Base-by-base conservation (phyloP, 2,797 vertebrate species). In the Xerus rutilus region DNA sequence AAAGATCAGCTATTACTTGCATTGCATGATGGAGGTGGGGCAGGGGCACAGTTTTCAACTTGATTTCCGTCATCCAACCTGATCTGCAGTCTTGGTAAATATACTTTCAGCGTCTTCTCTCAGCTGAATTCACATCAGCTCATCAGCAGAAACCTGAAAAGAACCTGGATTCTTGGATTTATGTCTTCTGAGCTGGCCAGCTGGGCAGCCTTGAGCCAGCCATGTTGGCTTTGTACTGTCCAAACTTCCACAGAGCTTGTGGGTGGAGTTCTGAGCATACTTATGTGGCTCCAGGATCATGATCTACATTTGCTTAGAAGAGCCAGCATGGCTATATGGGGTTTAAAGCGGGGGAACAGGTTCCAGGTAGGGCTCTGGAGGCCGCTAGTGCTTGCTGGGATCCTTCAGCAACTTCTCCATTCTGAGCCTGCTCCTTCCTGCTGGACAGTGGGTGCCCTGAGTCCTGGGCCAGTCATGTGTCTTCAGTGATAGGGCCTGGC, bases 101-200 rank as follows among this genome's bases (percentile, higher is more conserved):
- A 7, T 54, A 59, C 7, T 1, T 21, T 69, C 62, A 18, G 23
- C 62, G 35, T 81, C 69, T 59, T 23, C 11, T 89, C 92, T 93
- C 73, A 4, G 79, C 84, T 49, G 70, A 77, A 86, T 10, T 93
- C 92, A 81, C 8, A 0, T 89, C 83, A 45, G 49, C 54, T 92
- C 94, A 59, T 45, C 89, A 86, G 45, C 13, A 70, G 81, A 88
- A 67, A 85, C 91, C 87, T 86, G 89, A 85, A 94, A 95, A 83
- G 54, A 93, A 64, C 69, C 69, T 0, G 0, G 91, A 82, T 92
- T 96, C 89, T 74, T 93, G 82, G 93, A 91, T 32, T 70, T 77
- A 6, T 23, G 73, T 86, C 89, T 91, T 82, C 45, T 9, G 90
- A 85, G 95, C 77, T n/a, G 88, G 96, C 96, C 91, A 64, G 59